A percentile compares a stretch with the other conserved stretches of the same genome.
Conservation (phyloP, 2,888 invertebrate genomes). For the Microctonus aethiopoides region DNA sequence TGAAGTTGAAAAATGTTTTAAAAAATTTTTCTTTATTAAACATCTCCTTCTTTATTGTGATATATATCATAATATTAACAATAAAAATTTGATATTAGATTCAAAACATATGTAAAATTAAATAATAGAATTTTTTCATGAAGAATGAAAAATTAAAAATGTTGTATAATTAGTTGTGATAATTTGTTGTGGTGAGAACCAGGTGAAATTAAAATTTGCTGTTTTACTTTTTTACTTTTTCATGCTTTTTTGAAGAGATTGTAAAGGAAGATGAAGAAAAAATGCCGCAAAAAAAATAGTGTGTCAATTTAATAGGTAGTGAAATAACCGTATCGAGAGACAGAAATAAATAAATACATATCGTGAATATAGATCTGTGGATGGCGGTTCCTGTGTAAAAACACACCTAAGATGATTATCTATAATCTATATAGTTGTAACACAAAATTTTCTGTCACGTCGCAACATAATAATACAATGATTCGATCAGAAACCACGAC, state of each 20-base stretch:
- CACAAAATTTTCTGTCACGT: slow-evolving; percentile 32
- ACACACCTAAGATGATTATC: slow-evolving; percentile 45
- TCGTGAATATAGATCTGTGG: background rate
- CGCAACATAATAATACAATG: background rate
- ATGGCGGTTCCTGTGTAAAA: slow-evolving; percentile 24
- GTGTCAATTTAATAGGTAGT: slow-evolving; percentile 7
- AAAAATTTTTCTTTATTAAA: background rate
- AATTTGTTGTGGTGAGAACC: background rate
- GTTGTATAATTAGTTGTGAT: background rate
- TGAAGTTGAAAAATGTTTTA: background rate
- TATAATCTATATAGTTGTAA: slow-evolving; percentile 10
- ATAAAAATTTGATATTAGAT: too few species aligned
- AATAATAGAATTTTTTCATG: background rate
- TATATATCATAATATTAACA: background rate
- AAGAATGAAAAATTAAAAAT: background rate
- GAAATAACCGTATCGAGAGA: slow-evolving; percentile 39
- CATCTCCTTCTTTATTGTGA: background rate
- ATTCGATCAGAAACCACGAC: background rate
- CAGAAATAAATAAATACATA: slow-evolving; percentile 35
- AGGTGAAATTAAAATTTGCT: background rate
- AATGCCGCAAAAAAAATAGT: slow-evolving; percentile 28
- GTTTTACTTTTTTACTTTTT: too few species aligned
- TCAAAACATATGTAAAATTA: background rate
- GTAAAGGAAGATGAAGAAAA: slow-evolving; percentile 5
- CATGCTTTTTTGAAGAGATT: background rate